Percentiles rank a stretch among this genome's conserved stretches.
Evolutionary conservation across 1,140 invertebrate species (phyloP).

Genomic region (Neodiprion pinetum): DNA sequence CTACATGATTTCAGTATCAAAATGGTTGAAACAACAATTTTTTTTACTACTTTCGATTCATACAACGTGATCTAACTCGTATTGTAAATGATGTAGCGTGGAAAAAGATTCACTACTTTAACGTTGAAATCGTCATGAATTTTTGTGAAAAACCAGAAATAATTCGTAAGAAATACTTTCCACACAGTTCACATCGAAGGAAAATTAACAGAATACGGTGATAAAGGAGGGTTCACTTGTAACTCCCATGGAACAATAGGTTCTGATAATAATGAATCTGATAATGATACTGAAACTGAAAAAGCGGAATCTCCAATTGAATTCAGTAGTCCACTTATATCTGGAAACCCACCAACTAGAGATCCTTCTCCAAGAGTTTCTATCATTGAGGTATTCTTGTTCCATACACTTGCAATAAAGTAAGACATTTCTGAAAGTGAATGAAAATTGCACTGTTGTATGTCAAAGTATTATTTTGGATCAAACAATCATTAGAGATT

Average conservation of each 20-base stretch:
- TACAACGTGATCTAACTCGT: not conserved
- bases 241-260: constrained; percentile 40
- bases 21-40: not conserved
- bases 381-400: constrained; percentile 48
- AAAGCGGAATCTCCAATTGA: constrained; percentile 42
- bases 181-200: constrained; percentile 42
- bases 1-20: not conserved
- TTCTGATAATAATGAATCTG: constrained; percentile 42
- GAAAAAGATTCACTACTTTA: not conserved
- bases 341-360: constrained; percentile 36
- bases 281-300: constrained; percentile 43
- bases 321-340: constrained; percentile 37
- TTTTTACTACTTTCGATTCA: too few relatives aligned
- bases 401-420: too few relatives aligned
- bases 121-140: not conserved
- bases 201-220: constrained; percentile 40
- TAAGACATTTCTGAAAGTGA: constrained; percentile 18
- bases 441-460: constrained; percentile 30
- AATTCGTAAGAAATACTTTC: too few relatives aligned
- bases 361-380: constrained; percentile 48
- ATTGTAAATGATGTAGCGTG: not conserved
- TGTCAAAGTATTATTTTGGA: constrained; percentile 23
- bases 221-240: constrained; percentile 41
- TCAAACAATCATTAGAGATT: constrained; percentile 16
- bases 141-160: not conserved